Conservation (phyloP, 1,140 invertebrate species). For the Rhopalosiphum maidis region DNA sequence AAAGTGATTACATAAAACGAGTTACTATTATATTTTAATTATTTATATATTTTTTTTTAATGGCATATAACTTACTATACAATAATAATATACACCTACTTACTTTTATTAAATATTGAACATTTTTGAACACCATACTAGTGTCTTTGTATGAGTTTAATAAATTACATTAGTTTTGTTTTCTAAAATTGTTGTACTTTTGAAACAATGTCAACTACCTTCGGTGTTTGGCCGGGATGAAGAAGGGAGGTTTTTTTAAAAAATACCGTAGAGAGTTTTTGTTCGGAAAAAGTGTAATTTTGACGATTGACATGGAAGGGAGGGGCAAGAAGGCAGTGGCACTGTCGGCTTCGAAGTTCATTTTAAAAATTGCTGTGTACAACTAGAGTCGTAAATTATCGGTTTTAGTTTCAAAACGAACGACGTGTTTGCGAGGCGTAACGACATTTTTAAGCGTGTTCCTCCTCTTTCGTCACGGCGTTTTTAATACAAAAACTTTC, state of each 20-base stretch:
- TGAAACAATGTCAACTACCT: slow-evolving; percentile 31
- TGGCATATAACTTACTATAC: background rate
- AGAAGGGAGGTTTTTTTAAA: background rate
- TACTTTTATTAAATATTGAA: background rate
- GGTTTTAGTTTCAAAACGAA: slow-evolving; percentile 47
- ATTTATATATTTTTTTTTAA: background rate
- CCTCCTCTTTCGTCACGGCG: slow-evolving; percentile 47
- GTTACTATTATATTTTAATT: background rate
- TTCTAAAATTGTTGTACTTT: slow-evolving; percentile 15
- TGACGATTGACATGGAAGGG: background rate
- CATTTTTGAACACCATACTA: background rate
- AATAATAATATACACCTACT: background rate
- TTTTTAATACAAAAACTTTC: slow-evolving; percentile 55
- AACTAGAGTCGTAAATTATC: slow-evolving; percentile 54
- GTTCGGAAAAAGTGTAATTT: slow-evolving; percentile 39
- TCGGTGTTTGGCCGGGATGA: background rate
- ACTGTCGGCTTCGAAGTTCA: slow-evolving; percentile 1
- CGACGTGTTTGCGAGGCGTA: slow-evolving; percentile 49
- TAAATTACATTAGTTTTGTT: slow-evolving; percentile 30
- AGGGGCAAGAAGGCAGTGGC: background rate
- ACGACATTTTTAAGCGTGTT: slow-evolving; percentile 54
- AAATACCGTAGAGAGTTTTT: background rate
- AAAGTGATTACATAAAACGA: background rate
- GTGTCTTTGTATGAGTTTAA: background rate
- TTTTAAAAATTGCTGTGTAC: slow-evolving; percentile 54